These are phyloP conservation scores for Lasioglossum malachurum DNA, from an alignment of 2,888 invertebrate genomes.

Conservation along the genomic window DNA sequence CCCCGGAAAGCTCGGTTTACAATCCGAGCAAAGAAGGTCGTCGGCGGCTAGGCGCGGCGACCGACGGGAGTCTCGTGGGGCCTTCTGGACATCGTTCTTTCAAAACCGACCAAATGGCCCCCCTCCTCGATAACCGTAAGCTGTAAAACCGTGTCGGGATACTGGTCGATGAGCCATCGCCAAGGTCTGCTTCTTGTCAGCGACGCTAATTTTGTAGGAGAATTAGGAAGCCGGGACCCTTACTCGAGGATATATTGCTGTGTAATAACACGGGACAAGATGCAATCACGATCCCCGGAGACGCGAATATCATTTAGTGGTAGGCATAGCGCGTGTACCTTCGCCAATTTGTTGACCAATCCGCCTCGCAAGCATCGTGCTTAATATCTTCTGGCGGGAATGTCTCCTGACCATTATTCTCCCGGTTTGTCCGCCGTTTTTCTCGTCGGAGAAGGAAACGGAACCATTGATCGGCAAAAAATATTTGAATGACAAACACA, in stretches of 20 bases:
- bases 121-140: slow-evolving; percentile 61
- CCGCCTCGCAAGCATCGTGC: not conserved
- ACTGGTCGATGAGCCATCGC: slow-evolving; percentile 39
- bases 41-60: not conserved
- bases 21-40: slow-evolving; percentile 61
- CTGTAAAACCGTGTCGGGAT: slow-evolving; percentile 67
- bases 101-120: slow-evolving; percentile 69
- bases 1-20: slow-evolving; percentile 68
- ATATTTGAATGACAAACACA: not conserved
- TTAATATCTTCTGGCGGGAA: not conserved
- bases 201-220: slow-evolving; percentile 50
- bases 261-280: slow-evolving; percentile 24
- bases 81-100: slow-evolving; percentile 72
- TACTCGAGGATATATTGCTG: slow-evolving; percentile 17
- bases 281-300: slow-evolving; percentile 3
- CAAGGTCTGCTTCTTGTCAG: slow-evolving; percentile 55
- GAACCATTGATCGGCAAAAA: not conserved
- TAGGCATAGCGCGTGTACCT: slow-evolving; percentile 2
- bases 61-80: slow-evolving; percentile 57
- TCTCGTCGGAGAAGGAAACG: not conserved
- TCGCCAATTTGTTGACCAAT: not conserved
- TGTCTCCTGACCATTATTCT: not conserved
- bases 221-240: slow-evolving; percentile 43
- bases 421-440: not conserved
- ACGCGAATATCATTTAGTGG: slow-evolving; percentile 16